Base-by-base conservation (phyloP, 1,140 invertebrate species). In the Copidosoma floridanum region DNA sequence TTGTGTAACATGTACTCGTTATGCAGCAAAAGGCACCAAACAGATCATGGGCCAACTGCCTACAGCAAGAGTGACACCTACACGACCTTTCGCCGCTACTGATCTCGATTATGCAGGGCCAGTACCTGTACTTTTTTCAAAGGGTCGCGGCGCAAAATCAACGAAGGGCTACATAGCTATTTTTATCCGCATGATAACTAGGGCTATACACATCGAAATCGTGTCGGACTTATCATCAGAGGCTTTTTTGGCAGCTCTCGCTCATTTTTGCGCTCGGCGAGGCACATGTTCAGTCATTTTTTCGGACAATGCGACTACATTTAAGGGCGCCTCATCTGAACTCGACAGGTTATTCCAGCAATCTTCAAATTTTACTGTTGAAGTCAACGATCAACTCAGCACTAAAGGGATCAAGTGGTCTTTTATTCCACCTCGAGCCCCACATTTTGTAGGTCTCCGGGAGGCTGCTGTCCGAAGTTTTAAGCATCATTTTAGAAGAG, bases 51-150 rank as follows among this genome's bases (percentile, higher is more conserved):
- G 6, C 11, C 24, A 6, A 16, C 32, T 56, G 16, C 43, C 54
- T 43, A 20, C 54, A 10, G 24, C 24, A 16, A 11, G 54, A 44
- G 54, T 44, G 0, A 43, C 11, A 1, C 54, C 54, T 21, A 26
- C 38, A n/a, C 41, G 54, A 44, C 18, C 54, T 16, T 56, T 56
- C 20, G 5, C 14, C 3, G 16, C 40, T 23, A 56, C 54, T 2
- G 54, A 41, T 6, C 14, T 43, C 16, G 38, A 56, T 8, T 56
- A 56, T 41, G 54, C 54, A 2, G 54, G 54, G 5, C 54, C 54
- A n/a, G n/a, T n/a, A n/a, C n/a, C n/a, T n/a, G n/a, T n/a, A n/a
- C n/a, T n/a, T n/a, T n/a, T n/a, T n/a, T n/a, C n/a, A n/a, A n/a
- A n/a, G n/a, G n/a, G n/a, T n/a, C n/a, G n/a, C n/a, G n/a, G n/a